Base-by-base conservation (phyloP, 2,113 vertebrate species). In the Rhinichthys klamathensis region DNA sequence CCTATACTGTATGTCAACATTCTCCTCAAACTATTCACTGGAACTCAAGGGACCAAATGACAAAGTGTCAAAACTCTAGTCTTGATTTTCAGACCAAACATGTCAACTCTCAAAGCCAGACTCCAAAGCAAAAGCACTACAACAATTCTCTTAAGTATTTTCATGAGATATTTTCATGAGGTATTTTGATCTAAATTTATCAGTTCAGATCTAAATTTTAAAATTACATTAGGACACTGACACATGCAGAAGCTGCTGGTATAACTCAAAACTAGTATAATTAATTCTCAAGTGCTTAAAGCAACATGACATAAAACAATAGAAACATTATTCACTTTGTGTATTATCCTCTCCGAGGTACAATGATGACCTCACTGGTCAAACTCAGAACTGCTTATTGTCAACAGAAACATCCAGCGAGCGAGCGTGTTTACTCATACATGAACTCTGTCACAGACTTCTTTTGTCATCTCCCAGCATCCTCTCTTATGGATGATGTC, bases 391-490 rank as follows among this genome's bases (percentile, higher is more conserved):
- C 32, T 32, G 54, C n/a, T 73, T 65, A 6, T 69, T 15, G 30
- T 60, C 6, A 56, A 30, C 74, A 63, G 54, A 84, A 76, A 49
- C 73, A 84, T 51, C 23, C 44, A 58, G 12, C 41, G 27, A 58
- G 12, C 41, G 27, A 74, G 65, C 18, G 0, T 56, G 54, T 54
- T 77, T 27, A 73, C 77, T 77, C 79, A 65, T n/a, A 60, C 67
- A 84, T 58, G 49, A 74, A 46, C 23, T 35, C 38, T 38, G 56
- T 67, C 79, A 74, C 58, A 76, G 60, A 80, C n/a, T 44, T 70
- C 87, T 82, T 87, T 85, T 85, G 84, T 89, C 82, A 80, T 38
- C 54, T 35, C 49, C 38, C 76, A 84, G 81, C 87, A 80, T 85
- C 70, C 58, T 84, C 72, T 87, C 67, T 76, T 65, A 74, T 35